Evolutionary conservation across 2,113 vertebrate species (phyloP), one percentile per base, ranked within the genome.

Genomic region (Pungitius pungitius): DNA sequence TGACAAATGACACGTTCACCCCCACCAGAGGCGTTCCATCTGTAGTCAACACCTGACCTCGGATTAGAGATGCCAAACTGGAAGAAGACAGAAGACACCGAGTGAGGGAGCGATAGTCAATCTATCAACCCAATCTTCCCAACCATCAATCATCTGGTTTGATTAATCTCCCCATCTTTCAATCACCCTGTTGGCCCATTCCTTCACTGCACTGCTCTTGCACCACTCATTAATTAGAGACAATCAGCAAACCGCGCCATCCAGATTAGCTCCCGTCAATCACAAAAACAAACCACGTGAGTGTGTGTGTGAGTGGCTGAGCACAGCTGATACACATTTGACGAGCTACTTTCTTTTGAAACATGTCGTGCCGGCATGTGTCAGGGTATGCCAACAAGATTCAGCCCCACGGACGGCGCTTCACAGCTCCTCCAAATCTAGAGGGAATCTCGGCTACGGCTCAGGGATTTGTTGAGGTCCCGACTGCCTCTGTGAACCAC

Each of bases 1-100:
- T 99, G 92, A 99, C 96, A 94, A 99, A 99, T 20, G 97, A 99
- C 90, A 99, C 97, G 17, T 99, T 99, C 85, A 99, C 98, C 80
- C 98, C 97, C 79, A 98, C 97, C 42, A 99, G 93, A 72, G 98
- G 98, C 59, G 97, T 99, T 82, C 97, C 98, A 91, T 99, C 97
- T 89, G 95, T 96, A 70, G 97, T 99, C 90, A 99, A 93, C 81
- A 99, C 98, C 94, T 98, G 97, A 86, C 98, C 98, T 92, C 97
- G 94, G 92, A 99, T 96, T 69, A 99, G 95, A 73, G 98, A 99
- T 49, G 96, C 96, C 86, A 99, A 91, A 85, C 98, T 99, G 91
- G 42, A 88, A 84, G 71, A 88, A 83, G 87, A 89, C 75, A 93
- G 86, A 92, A 37, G 76, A 87, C 80, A 86, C 47, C 57, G 71